A percentile compares a stretch with the other conserved stretches of the same genome.
Evolutionary conservation across 2,113 vertebrate genomes (phyloP).

Genomic region (Phocoena phocoena): DNA sequence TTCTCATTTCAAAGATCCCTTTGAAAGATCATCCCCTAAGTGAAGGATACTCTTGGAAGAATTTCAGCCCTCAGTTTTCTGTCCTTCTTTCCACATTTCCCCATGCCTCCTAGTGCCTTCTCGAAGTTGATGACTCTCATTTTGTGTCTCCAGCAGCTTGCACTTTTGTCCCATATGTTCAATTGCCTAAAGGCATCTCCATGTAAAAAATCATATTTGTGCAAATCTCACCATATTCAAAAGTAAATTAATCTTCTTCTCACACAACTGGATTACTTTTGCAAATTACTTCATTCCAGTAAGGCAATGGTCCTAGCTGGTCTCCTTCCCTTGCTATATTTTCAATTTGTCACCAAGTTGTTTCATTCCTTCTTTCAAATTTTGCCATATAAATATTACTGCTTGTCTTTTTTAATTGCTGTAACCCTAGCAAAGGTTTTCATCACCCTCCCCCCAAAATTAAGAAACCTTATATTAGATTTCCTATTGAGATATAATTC

Average conservation of each 20-base stretch:
- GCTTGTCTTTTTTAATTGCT: background rate
- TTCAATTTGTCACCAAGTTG: background rate
- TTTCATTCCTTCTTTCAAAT: background rate
- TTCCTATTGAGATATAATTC: background rate
- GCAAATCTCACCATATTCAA: background rate
- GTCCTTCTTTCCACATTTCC: background rate
- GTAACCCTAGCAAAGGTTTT: background rate
- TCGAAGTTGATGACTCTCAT: background rate
- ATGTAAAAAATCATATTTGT: background rate
- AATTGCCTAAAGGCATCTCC: background rate
- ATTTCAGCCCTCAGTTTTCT: background rate
- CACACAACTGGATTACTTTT: background rate
- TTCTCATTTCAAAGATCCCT: background rate
- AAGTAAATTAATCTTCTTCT: slow-evolving; percentile 12
- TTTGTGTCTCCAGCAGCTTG: background rate
- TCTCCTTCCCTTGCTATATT: background rate
- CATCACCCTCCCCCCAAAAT: background rate
- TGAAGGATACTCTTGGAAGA: background rate
- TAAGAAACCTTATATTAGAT: background rate
- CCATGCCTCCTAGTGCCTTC: background rate
- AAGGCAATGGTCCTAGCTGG: background rate
- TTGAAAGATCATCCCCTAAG: background rate
- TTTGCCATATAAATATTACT: background rate
- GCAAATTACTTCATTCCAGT: background rate
- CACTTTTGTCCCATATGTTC: slow-evolving; percentile 25